These are phyloP conservation scores for Coreius guichenoti DNA, from an alignment of 2,797 vertebrate species.

Conservation along the genomic window DNA sequence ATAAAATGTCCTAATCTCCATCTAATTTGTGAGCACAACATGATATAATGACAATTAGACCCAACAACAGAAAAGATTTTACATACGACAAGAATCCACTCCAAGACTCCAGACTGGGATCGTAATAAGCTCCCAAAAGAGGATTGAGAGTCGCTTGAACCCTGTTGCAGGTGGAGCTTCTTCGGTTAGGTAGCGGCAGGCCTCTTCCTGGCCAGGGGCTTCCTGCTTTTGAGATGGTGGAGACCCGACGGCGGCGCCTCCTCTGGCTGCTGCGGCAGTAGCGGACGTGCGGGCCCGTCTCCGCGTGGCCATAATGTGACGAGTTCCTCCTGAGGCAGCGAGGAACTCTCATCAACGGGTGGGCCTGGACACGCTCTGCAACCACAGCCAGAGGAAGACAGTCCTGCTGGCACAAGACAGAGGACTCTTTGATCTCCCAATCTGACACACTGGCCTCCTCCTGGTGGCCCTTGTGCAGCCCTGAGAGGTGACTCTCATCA, in stretches of 20 bases:
- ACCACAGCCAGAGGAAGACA: conserved; percentile 38
- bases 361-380: conserved; percentile 50
- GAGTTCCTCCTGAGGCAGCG: conserved; percentile 83
- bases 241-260: conserved; percentile 70
- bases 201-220: conserved; percentile 71
- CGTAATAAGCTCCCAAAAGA: conserved; percentile 63
- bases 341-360: conserved; percentile 75
- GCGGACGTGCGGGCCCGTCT: conserved; percentile 65
- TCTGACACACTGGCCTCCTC: conserved; percentile 60
- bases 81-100: conserved; percentile 89
- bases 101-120: conserved; percentile 77
- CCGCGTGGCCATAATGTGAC: conserved; percentile 74
- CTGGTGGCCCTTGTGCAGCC: conserved; percentile 49
- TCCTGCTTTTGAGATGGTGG: conserved; percentile 72
- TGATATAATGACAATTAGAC: conserved; percentile 20
- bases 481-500: conserved; percentile 62
- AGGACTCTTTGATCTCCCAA: conserved; percentile 51
- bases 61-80: conserved; percentile 55
- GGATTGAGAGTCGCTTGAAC: conserved; percentile 68
- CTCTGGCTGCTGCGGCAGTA: conserved; percentile 62
- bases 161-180: conserved; percentile 70
- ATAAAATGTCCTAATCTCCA: not conserved
- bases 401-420: conserved; percentile 37
- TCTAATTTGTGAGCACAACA: not conserved
- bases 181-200: conserved; percentile 64